These are phyloP conservation scores for Sylvilagus bachmani DNA, from an alignment of 2,113 vertebrate species.

Conservation along the genomic window DNA sequence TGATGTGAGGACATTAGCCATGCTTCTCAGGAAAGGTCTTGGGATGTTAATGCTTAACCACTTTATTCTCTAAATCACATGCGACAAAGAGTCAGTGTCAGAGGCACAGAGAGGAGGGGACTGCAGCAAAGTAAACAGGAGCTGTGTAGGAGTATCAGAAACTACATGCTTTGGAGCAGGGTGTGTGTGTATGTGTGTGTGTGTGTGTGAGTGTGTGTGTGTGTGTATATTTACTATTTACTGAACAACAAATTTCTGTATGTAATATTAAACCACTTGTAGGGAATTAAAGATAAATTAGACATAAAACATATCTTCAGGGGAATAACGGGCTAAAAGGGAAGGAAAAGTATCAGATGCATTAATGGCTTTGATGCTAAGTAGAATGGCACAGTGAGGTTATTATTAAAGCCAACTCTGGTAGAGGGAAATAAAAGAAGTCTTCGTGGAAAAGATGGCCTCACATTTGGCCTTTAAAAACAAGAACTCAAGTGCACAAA, in stretches of 20 bases:
- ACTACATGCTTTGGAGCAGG: not conserved
- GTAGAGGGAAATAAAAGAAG: not conserved
- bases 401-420: not conserved
- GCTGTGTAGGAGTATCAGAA: not conserved
- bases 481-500: not conserved
- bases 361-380: not conserved
- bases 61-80: not conserved
- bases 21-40: not conserved
- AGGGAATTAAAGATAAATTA: slow-evolving; percentile 42
- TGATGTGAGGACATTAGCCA: slow-evolving; percentile 44
- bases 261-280: not conserved
- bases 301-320: not conserved
- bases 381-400: not conserved
- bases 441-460: not conserved
- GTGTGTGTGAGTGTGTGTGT: no score
- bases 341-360: not conserved
- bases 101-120: not conserved
- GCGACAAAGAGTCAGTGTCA: not conserved
- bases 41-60: not conserved
- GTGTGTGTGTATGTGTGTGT: no score
- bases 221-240: no score
- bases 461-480: not conserved
- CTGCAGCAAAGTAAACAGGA: not conserved
- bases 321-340: not conserved
- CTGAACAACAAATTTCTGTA: not conserved